Base-by-base conservation (phyloP, 1,140 invertebrate genomes). In the Branchinecta lindahli region DNA sequence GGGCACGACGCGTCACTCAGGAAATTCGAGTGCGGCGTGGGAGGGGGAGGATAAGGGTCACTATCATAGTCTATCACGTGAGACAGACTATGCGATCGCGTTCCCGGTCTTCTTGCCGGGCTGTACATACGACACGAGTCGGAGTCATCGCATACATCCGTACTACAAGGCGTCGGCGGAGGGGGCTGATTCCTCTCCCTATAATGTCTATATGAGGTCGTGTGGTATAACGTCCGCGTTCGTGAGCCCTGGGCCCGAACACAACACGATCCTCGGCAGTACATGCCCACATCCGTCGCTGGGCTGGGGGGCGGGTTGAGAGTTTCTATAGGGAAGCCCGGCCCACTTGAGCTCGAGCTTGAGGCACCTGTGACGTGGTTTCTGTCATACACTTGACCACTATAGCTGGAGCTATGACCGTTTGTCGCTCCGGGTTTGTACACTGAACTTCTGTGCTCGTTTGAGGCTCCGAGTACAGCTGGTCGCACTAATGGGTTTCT, bases 141-240 rank as follows among this genome's bases (percentile, higher is more conserved):
- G 5, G 88, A 90, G 74, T 94, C 92, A 75, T 94, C 90, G 77
- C 89, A 93, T 10, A 94, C 89, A 77, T 96, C 93, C 4, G 94
- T 96, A 73, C 90, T 92, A 77, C 92, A 95, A 0, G 94, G 93
- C 8, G 93, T 96, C 6, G 92, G 92, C 2, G 92, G 92, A 18
- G 93, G 93, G 3, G 91, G 91, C 73, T 89, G 86, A 80, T 92
- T 90, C 45, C 86, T 86, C 20, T 84, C 84, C 72, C 87, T 84
- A 77, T 92, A 90, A 76, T 88, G 86, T 33, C 87, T 82, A 77
- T 90, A 89, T 6, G 52, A 61, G 52, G 52, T 61, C 12, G 52
- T 20, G 18, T 61, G 52, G 18, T 61, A 61, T 8, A 75, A 72
- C 10, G 68, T 44, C 8, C 15, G 10, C 21, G 52, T 61, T 61